These are phyloP conservation scores for Cephus sareptanus DNA, from an alignment of 2,888 invertebrate species.

Conservation along the genomic window DNA sequence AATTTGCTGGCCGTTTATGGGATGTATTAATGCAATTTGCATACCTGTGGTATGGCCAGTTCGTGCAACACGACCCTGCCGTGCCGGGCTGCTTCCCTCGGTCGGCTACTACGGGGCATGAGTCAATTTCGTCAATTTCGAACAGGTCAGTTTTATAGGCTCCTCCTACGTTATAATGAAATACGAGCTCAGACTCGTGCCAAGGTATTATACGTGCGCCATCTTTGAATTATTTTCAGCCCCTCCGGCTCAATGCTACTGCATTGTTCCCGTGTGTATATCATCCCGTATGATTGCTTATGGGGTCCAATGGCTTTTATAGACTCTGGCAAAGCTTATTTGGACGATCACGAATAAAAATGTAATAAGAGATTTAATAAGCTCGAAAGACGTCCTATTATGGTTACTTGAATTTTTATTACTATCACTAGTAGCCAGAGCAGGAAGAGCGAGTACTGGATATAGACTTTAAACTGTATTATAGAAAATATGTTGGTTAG, in stretches of 20 bases:
- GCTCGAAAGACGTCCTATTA: not conserved
- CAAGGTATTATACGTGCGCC: not conserved
- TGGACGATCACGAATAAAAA: not conserved
- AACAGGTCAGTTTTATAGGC: conserved; percentile 33
- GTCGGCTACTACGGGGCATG: conserved; percentile 23
- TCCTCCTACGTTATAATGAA: conserved; percentile 9
- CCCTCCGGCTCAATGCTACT: not conserved
- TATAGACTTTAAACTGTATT: not conserved
- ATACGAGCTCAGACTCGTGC: not conserved
- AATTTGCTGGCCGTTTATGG: conserved; percentile 54
- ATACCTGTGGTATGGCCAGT: conserved; percentile 24
- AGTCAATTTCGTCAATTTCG: conserved; percentile 40
- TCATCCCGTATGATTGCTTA: not conserved
- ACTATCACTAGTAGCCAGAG: not conserved
- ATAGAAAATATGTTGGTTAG: not conserved
- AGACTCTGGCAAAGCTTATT: no score
- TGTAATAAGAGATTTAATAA: not conserved
- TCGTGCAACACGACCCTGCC: conserved; percentile 1
- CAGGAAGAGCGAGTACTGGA: not conserved
- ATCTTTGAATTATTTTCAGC: not conserved
- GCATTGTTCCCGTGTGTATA: not conserved
- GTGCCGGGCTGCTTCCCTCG: conserved; percentile 8
- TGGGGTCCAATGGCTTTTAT: not conserved
- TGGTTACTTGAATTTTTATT: not conserved
- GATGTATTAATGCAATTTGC: conserved; percentile 58